Evolutionary conservation across 2,797 vertebrate species (phyloP), one percentile per base, ranked within the genome.

Genomic region (Macroramphosus scolopax): DNA sequence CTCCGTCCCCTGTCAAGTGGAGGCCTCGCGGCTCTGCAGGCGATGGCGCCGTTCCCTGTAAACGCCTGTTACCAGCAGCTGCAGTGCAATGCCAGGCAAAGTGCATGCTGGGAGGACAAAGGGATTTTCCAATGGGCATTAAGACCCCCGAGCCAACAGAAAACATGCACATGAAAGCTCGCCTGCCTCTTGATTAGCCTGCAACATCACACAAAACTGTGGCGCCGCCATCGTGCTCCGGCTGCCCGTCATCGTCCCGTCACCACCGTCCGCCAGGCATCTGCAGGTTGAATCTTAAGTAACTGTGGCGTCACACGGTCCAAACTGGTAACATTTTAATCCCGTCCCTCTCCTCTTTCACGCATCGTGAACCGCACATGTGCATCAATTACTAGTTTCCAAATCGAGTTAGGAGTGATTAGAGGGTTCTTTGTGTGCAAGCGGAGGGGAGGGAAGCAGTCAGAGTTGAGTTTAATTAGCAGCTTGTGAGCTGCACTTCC

Each of bases 391-490:
- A 63, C 58, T 60, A 26, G 47, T 58, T 47, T 77, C 65, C 51
- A 73, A 85, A 77, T 82, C 49, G 54, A 82, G 65, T 81, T 75
- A 67, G 30, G 72, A 47, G 73, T 72, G 76, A 85, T 83, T 75
- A 78, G 67, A 66, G 61, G 67, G 33, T 58, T 82, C 58, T 64
- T 70, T 63, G 52, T 72, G 46, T 8, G n/a, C 36, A 55, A 47
- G 61, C 15, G n/a, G 45, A 56, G 65, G 54, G 60, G 58, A n/a
- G 45, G 72, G 46, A 67, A 71, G 63, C 14, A 52, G 64, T 34
- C 57, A 25, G 56, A 51, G 62, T 67, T 63, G 50, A 59, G 65
- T 76, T 81, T 85, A 85, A 88, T 88, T 84, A 85, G 78, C 59
- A 29, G 38, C 67, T 66, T 54, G 60, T 64, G 77, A 75, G 72